These are phyloP conservation scores for Helicoverpa armigera DNA, from an alignment of 1,140 invertebrate genomes.

Conservation along the genomic window DNA sequence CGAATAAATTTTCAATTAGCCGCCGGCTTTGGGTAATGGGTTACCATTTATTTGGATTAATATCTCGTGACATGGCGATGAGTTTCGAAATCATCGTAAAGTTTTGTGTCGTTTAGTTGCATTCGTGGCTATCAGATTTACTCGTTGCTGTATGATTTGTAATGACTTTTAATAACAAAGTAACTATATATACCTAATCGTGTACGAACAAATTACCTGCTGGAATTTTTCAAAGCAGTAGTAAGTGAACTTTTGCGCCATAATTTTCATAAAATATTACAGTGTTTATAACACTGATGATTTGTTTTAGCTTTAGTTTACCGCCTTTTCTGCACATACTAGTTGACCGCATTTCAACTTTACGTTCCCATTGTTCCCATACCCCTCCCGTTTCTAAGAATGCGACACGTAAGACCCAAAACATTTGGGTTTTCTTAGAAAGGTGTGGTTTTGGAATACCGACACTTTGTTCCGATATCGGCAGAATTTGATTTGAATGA, in stretches of 20 bases:
- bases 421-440: slow-evolving; percentile 46
- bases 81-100: slow-evolving; percentile 23
- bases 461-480: slow-evolving; percentile 24
- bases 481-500: slow-evolving; percentile 34
- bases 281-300: too few relatives aligned
- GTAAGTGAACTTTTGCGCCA: too few relatives aligned
- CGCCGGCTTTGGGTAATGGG: slow-evolving; percentile 28
- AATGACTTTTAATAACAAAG: too few relatives aligned
- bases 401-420: slow-evolving; percentile 27
- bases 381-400: slow-evolving; percentile 41
- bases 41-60: slow-evolving; percentile 44
- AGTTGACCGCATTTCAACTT: slow-evolving; percentile 40
- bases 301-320: not conserved
- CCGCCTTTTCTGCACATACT: not conserved
- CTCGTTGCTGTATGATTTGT: not conserved
- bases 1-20: slow-evolving; percentile 48
- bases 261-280: too few relatives aligned
- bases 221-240: too few relatives aligned
- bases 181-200: too few relatives aligned
- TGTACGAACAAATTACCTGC: too few relatives aligned
- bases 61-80: slow-evolving; percentile 35
- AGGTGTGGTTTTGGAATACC: slow-evolving; percentile 40
- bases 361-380: slow-evolving; percentile 50
- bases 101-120: slow-evolving; percentile 9
- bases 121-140: not conserved